phyloP scores from a whole-genome alignment of 2,797 vertebrate species.

The Vireo griseus region DNA sequence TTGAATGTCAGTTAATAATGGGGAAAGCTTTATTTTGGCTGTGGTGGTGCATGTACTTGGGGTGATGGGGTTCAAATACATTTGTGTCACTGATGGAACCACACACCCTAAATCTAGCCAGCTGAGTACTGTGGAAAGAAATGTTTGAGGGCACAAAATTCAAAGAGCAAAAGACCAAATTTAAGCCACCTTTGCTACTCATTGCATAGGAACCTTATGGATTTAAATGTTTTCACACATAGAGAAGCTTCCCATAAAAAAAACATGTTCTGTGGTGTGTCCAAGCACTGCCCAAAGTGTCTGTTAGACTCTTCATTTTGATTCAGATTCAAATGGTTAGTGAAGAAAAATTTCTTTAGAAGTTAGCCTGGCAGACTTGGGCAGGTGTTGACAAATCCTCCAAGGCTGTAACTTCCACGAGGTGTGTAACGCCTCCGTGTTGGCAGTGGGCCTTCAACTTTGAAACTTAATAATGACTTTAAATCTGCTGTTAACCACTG shows the following conservation, averaged over 20 bases:
- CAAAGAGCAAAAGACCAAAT: background rate
- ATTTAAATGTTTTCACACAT: background rate
- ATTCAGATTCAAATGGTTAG: background rate
- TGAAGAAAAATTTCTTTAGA: background rate
- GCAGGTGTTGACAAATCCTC: background rate
- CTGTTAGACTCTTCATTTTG: background rate
- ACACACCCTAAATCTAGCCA: background rate
- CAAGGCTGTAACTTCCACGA: background rate
- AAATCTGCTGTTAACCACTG: background rate
- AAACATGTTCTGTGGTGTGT: rapidly evolving
- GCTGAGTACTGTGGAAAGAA: background rate
- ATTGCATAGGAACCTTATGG: background rate
- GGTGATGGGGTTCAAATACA: background rate
- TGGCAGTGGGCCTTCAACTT: background rate
- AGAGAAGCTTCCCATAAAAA: background rate
- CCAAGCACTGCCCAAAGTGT: background rate
- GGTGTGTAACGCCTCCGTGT: background rate
- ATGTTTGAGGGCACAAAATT: background rate
- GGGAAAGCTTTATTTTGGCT: background rate
- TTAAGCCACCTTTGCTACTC: background rate
- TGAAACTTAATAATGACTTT: background rate
- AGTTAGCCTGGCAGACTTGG: background rate
- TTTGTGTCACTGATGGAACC: background rate
- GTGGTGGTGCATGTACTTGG: background rate
- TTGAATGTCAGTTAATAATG: background rate